Evolutionary conservation across 2,888 invertebrate genomes (phyloP), one percentile per base, ranked within the genome.

Genomic region (Melanophora roralis): DNA sequence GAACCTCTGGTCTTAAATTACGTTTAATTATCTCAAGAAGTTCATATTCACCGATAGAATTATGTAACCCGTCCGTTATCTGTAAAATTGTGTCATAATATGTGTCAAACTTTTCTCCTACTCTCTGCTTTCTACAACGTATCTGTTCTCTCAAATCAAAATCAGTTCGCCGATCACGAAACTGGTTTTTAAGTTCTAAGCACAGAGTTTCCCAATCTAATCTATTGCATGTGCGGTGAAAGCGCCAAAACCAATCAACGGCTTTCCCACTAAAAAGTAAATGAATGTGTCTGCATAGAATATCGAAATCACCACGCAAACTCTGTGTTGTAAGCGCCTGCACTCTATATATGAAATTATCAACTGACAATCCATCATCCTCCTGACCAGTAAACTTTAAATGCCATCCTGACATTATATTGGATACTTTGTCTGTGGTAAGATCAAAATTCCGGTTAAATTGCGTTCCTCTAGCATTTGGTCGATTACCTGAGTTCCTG

Each of bases 261-360:
- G 62, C 62, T 34, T 62, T 62, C 2, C 47, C 62, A 19, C n/a
- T 23, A 40, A 62, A 62, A 12, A 62, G n/a, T 12, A 62, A 19
- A 9, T 60, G 32, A 16, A 60, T 16, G 9, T 64, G 51, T 19
- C 64, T 12, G 8, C 49, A 64, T 21, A 64, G 23, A 1, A 64
- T 7, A 27, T 45, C 45, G 27, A 62, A 45, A 7, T 55, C 36
- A 12, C 55, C 55, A 0, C 55, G 55, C 19, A 55, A 19, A 19
- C 21, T 62, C 32, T 62, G 62, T 16, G 34, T 45, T 1, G 43
- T 62, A 1, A 36, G 36, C 19, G 65, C 36, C n/a, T 64, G 23
- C 9, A 59, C 59, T 5, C 49, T 12, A 3, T 64, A 64, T n/a
- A 64, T 64, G 51, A 64, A 64, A 38, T 64, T 49, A 49, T 49